Conservation (phyloP, 2,113 vertebrate genomes). For the Pterocles orientalis region DNA sequence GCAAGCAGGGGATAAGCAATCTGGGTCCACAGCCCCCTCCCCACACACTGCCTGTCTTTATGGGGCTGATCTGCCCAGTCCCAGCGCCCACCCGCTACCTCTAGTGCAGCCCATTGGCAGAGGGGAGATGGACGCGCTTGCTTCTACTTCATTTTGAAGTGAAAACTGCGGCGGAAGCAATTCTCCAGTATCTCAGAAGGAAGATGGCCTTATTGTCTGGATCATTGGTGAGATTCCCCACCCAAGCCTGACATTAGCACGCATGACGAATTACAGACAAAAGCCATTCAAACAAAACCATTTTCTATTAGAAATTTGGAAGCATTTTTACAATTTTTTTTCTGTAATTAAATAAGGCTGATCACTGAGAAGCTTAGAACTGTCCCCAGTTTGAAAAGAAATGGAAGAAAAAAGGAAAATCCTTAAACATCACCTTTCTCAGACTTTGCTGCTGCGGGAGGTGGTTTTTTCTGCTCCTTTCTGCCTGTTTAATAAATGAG, state of each 20-base stretch:
- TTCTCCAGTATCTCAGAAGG: background rate
- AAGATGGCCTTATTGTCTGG: background rate
- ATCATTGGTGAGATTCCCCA: background rate
- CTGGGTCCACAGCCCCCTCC: background rate
- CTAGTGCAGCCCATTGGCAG: background rate
- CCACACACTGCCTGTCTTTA: background rate
- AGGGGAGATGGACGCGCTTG: background rate
- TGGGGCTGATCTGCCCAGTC: background rate
- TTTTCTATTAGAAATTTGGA: background rate
- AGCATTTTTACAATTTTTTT: background rate
- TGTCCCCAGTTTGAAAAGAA: background rate
- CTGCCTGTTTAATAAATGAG: constrained; percentile 77
- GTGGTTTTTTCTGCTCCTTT: constrained; percentile 82
- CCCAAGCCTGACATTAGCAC: background rate
- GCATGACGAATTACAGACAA: background rate
- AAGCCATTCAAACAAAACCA: background rate
- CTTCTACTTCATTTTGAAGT: background rate
- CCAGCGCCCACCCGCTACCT: background rate
- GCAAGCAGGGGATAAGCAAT: background rate
- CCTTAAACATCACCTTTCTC: constrained; percentile 79
- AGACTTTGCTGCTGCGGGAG: constrained; percentile 75
- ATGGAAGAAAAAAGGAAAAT: background rate
- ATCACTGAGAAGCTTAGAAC: background rate
- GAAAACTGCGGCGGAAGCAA: background rate
- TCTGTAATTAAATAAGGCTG: background rate